Evolutionary conservation across 2,888 invertebrate species (phyloP).

Genomic region (Hofmannophila pseudospretella): DNA sequence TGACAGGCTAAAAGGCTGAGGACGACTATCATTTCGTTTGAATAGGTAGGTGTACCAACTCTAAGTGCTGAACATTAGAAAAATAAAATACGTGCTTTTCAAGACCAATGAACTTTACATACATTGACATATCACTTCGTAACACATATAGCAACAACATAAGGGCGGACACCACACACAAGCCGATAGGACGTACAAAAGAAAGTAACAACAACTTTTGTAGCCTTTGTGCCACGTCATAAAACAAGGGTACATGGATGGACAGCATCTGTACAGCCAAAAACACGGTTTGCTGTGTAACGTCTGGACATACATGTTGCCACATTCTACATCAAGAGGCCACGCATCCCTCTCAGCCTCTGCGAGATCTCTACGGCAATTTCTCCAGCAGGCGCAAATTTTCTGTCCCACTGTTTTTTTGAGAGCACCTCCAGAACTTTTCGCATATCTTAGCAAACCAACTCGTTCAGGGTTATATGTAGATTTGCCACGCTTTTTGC

Average conservation of each 20-base stretch:
- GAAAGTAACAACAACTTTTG: conserved; percentile 14
- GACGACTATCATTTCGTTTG: no score
- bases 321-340: not conserved
- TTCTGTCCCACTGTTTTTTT: not conserved
- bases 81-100: no score
- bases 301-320: not conserved
- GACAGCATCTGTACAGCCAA: conserved; percentile 21
- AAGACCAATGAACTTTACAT: no score
- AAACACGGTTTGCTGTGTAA: conserved; percentile 14
- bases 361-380: not conserved
- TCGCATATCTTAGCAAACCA: no score
- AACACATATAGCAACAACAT: conserved; percentile 27
- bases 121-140: conserved; percentile 17
- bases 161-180: conserved; percentile 42
- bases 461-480: no score
- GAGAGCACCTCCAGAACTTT: no score
- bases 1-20: no score
- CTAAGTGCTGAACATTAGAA: no score
- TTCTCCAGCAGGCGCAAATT: not conserved
- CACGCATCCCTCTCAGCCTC: not conserved
- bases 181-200: conserved; percentile 23
- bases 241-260: conserved; percentile 28
- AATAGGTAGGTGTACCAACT: no score
- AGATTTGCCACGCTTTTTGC: no score
- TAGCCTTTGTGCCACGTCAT: conserved; percentile 19